A percentile compares a stretch with the other conserved stretches of the same genome.
Evolutionary conservation across 1,140 invertebrate genomes (phyloP).

Genomic region (Drosophila watanabei): DNA sequence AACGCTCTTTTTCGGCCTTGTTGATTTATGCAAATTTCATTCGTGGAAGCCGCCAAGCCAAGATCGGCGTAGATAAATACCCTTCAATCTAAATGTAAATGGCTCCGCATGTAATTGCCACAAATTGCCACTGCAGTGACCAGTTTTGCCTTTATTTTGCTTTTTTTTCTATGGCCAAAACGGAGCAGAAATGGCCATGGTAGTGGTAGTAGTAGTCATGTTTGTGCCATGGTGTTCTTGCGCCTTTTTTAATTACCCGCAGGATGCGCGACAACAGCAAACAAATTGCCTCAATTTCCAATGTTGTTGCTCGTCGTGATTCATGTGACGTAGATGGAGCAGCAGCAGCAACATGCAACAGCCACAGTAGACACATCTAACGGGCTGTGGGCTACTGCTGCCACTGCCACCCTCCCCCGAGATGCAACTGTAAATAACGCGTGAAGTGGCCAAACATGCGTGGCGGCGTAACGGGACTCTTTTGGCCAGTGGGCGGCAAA

Average conservation of each 20-base stretch:
- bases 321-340: constrained; percentile 76
- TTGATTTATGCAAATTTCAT: constrained; percentile 62
- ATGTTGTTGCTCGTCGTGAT: constrained; percentile 81
- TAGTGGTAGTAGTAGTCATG: constrained; percentile 25
- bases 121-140: constrained; percentile 85
- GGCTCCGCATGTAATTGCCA: constrained; percentile 84
- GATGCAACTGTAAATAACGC: constrained; percentile 79
- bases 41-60: constrained; percentile 29
- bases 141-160: constrained; percentile 60
- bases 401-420: constrained; percentile 56
- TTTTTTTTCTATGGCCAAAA: constrained; percentile 43
- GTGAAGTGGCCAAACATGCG: constrained; percentile 82
- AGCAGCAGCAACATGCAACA: constrained; percentile 53
- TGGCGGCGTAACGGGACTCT: constrained; percentile 75
- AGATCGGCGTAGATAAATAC: constrained; percentile 75
- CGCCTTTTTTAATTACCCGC: constrained; percentile 84
- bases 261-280: constrained; percentile 84
- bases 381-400: constrained; percentile 51
- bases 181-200: constrained; percentile 34
- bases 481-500: constrained; percentile 73
- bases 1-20: constrained; percentile 41
- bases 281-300: constrained; percentile 85
- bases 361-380: constrained; percentile 71
- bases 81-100: constrained; percentile 85
- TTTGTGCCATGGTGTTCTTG: constrained; percentile 71